Evolutionary conservation across 2,113 vertebrate species (phyloP).

Genomic region (Bubo scandiacus): DNA sequence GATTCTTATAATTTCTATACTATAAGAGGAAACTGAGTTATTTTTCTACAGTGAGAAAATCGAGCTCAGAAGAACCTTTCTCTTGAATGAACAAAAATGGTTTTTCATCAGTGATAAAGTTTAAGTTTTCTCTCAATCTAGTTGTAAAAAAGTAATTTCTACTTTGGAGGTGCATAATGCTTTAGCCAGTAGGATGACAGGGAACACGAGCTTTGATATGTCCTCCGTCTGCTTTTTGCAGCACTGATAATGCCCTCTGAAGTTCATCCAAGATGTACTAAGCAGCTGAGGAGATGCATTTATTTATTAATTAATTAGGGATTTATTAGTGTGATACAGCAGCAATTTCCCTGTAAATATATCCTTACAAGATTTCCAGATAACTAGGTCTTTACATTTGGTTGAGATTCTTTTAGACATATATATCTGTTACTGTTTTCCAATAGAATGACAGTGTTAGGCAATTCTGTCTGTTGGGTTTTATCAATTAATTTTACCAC

Average conservation of each 20-base stretch:
- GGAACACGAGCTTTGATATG: background rate
- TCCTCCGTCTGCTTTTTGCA: background rate
- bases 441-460: background rate
- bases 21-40: background rate
- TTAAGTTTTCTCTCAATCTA: background rate
- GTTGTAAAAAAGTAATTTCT: background rate
- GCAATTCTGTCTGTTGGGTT: background rate
- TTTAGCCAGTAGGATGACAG: background rate
- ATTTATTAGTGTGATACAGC: background rate
- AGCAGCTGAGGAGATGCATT: background rate
- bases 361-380: background rate
- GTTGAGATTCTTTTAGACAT: background rate
- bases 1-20: background rate
- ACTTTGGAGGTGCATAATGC: background rate
- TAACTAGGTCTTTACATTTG: background rate
- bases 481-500: background rate
- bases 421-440: background rate
- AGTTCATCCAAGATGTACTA: background rate
- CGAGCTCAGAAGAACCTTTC: fast-evolving
- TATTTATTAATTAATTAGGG: background rate
- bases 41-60: background rate
- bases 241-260: background rate
- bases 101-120: background rate
- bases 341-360: background rate
- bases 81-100: background rate